Base-by-base conservation (phyloP, 2,888 invertebrate species). In the Acheta domesticus region DNA sequence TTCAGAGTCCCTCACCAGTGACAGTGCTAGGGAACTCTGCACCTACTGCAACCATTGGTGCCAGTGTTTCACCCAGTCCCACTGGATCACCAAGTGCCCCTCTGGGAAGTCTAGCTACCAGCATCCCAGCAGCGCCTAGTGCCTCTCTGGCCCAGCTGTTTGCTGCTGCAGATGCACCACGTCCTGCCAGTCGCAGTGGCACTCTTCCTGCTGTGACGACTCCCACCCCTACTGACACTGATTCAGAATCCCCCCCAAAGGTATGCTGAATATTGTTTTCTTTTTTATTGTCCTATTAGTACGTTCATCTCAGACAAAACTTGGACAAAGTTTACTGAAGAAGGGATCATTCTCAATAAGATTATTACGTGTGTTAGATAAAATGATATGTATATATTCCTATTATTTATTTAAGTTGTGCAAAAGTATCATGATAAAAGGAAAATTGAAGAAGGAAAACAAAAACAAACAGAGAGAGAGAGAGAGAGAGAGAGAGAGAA, bases 141-240 rank as follows among this genome's bases (percentile, higher is more conserved):
- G 88, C 89, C 12, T 89, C 89, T 20, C 84, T 90, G 83, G 88
- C 88, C 74, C 90, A 90, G 84, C 85, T 90, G 75, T 90, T 90
- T 84, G 88, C 89, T n/a, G 88, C 89, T 11, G 90, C 90, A 21
- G 90, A 90, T 83, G 89, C 90, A 14, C 90, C 90, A n/a, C 87
- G 90, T 82, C 89, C 90, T 21, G 89, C 90, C 50, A 90, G 90
- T 84, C 87, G 88, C 79, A 83, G 85, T 78, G 84, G 84, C n/a
- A n/a, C 19, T n/a, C 19, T 49, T 19, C 79, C 12, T 77, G 62
- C 11, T 80, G 95, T 82, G 95, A 95, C 85, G 94, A 94, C 62
- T 62, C 62, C 62, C 62, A 62, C 62, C 62, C 14, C n/a, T n/a
- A 1, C 14, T n/a, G 62, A 62, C 14, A n/a, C n/a, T 14, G 62